Base-by-base conservation (phyloP, 2,113 vertebrate genomes). In the Hystrix brachyura region DNA sequence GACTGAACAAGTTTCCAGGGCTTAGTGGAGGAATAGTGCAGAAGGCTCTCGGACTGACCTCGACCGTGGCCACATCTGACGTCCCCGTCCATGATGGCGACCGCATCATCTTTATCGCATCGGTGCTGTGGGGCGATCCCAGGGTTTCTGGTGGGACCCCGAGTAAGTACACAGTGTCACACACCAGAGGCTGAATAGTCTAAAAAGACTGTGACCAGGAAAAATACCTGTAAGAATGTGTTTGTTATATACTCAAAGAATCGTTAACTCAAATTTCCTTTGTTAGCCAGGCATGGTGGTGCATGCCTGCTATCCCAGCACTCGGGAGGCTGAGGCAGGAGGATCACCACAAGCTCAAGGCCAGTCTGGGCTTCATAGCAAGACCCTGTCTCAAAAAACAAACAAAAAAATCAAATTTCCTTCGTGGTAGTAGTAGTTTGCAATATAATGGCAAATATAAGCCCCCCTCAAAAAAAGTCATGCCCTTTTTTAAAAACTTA, bases 91-190 rank as follows among this genome's bases (percentile, higher is more conserved):
- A 1, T 18, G 43, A 67, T 29, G 62, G 3, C 0, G 0, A 1
- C 7, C 2, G 10, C 3, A 29, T 4, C 0, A 0, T 9, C 69
- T 23, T 48, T 90, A 53, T 53, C 1, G 43, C 57, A 59, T 83
- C 15, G 38, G 19, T 51, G 65, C 65, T 5, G 32, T 95, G 53
- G 62, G 51, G 96, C 96, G 64, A 88, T 79, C 4, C 59, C 64
- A 2, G 23, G 23, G 3, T 53, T 80, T 82, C 83, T 87, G 57
- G 32, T 48, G 34, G 62, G 23, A 21, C 3, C 65, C 81, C 71
- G 48, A 62, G 60, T 29, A 74, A 87, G 7, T 38, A 69, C 19
- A 32, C 7, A 62, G 13, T 34, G 15, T 67, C 43, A 60, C 59
- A 18, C 38, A 59, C 6, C 29, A 55, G n/a, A 80, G 51, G 13